Evolutionary conservation across 2,113 vertebrate genomes (phyloP), one percentile per base, ranked within the genome.

Genomic region (Phalacrocorax carbo): DNA sequence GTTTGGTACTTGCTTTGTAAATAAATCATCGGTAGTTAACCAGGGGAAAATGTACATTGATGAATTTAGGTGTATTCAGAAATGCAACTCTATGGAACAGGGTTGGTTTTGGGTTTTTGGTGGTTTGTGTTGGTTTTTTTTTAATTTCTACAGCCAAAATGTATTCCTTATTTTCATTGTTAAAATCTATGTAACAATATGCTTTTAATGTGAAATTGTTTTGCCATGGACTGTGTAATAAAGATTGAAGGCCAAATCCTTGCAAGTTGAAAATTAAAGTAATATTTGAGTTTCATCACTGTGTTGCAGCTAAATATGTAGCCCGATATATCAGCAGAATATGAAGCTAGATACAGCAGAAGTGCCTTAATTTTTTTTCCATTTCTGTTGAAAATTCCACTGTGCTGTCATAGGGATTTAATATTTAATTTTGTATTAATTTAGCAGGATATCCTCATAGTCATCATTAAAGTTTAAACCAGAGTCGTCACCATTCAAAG

Each of bases 1-100:
- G 72, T 90, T 94, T 93, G 73, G 92, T 95, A 91, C 69, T 82
- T 91, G 46, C 62, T 90, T 83, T 94, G 85, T 97, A 97, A 96
- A 95, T 97, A 95, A 96, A 82, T 88, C 32, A 54, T 91, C 58
- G 52, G 36, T 86, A 93, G 58, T 52, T 93, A 91, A 77, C 29
- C 9, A 52, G 29, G 23, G n/a, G 32, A 36, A 89, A 94, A 83
- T 65, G 76, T 95, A 71, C 86, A 82, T 96, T 44, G 40, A 46
- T 88, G 30, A 94, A 92, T 86, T 66, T 89, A 69, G 72, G 10
- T 94, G 57, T 95, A 71, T 91, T 87, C 64, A 85, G 58, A 96
- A 92, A 81, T 52, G 82, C 34, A 90, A 5, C 15, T 84, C 21
- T 62, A 34, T 38, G 26, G 42, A 81, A 48, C 10, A 9, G 8